Evolutionary conservation across 2,113 vertebrate species (phyloP).

Genomic region (Halcyon senegalensis): DNA sequence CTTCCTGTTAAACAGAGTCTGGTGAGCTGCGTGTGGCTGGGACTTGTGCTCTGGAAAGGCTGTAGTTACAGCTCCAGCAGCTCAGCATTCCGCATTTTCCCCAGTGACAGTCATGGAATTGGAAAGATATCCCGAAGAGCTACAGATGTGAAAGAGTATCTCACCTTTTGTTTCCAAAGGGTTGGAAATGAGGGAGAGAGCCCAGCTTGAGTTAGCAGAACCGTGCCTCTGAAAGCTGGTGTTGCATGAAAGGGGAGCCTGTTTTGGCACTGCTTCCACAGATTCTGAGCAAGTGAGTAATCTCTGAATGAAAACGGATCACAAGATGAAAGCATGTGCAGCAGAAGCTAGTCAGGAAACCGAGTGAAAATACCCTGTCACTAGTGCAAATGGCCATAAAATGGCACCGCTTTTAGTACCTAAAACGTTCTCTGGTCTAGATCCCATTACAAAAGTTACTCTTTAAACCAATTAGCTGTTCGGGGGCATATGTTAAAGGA

Average conservation of each 20-base stretch:
- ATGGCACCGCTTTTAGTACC: background rate
- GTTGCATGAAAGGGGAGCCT: background rate
- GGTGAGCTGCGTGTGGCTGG: background rate
- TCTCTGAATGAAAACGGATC: too few species aligned
- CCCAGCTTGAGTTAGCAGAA: background rate
- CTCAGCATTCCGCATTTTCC: rapidly evolving
- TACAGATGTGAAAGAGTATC: background rate
- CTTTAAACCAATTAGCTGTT: background rate
- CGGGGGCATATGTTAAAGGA: background rate
- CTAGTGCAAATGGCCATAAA: background rate
- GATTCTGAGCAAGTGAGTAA: background rate
- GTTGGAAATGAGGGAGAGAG: background rate
- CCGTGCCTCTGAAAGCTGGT: background rate
- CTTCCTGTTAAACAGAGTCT: background rate
- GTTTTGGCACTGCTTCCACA: background rate
- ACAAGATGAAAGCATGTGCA: background rate
- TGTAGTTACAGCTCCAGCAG: background rate
- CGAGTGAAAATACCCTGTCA: background rate
- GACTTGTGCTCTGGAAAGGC: rapidly evolving
- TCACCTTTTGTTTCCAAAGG: background rate
- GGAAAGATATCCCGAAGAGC: background rate
- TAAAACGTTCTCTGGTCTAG: background rate
- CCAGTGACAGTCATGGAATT: background rate
- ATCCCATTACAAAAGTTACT: background rate
- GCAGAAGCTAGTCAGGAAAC: background rate